Conservation (phyloP, 2,113 vertebrate genomes). For the Gobiocypris rarus region DNA sequence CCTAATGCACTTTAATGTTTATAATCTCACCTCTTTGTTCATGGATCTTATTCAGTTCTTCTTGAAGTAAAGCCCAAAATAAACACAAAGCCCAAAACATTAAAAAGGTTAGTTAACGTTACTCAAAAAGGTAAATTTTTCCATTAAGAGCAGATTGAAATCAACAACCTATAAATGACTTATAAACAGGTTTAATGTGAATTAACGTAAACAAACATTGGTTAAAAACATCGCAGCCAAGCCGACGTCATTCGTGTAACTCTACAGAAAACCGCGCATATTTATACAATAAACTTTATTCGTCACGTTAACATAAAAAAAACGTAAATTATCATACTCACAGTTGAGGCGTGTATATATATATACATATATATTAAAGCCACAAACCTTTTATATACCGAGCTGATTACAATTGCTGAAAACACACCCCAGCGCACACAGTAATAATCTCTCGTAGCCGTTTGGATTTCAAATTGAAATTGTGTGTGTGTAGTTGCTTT, state of each 20-base stretch:
- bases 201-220: background rate
- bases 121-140: too few relatives aligned
- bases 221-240: background rate
- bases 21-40: slow-evolving; percentile 54
- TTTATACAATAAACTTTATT: background rate
- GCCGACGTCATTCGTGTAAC: background rate
- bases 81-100: background rate
- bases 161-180: background rate
- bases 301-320: background rate
- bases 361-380: background rate
- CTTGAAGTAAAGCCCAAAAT: background rate
- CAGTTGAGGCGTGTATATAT: too few relatives aligned
- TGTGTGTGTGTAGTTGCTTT: slow-evolving; percentile 41
- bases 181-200: background rate
- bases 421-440: background rate
- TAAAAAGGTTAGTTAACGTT: background rate
- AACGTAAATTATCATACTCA: background rate
- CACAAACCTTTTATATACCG: background rate
- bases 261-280: background rate
- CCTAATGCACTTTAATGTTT: background rate
- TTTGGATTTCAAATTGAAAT: slow-evolving; percentile 74
- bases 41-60: slow-evolving; percentile 29
- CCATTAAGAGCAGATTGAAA: background rate
- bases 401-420: background rate
- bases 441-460: slow-evolving; percentile 30